Evolutionary conservation across 2,888 invertebrate genomes (phyloP).

Genomic region (Tortricodes alternella): DNA sequence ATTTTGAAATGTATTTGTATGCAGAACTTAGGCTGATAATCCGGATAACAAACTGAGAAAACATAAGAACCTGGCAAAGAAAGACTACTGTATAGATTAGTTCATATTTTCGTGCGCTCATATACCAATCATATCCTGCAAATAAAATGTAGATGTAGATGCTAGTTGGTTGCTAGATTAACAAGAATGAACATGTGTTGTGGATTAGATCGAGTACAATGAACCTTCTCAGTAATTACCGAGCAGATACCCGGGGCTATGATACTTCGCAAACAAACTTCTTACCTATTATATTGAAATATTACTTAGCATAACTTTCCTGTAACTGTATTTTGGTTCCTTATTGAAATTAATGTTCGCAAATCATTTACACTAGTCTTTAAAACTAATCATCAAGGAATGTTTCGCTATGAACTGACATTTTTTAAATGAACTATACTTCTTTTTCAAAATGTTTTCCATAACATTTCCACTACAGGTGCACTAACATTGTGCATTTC

Average conservation of each 20-base stretch:
- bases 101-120: neutral
- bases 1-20: too few species aligned
- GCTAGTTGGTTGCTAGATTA: constrained; percentile 41
- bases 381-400: too few species aligned
- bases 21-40: too few species aligned
- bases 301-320: constrained; percentile 24
- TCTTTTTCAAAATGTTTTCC: neutral
- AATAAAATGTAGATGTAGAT: constrained; percentile 24
- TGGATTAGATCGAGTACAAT: constrained; percentile 45
- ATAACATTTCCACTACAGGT: constrained; percentile 13
- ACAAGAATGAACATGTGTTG: constrained; percentile 48
- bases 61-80: too few species aligned
- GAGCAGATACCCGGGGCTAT: constrained; percentile 33
- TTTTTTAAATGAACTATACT: neutral
- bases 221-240: constrained; percentile 47
- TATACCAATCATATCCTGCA: neutral
- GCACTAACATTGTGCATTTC: constrained; percentile 1
- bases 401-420: too few species aligned
- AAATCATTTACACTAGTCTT: too few species aligned
- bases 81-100: too few species aligned
- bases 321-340: constrained; percentile 21
- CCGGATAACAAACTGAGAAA: too few species aligned
- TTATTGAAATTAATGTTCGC: too few species aligned
- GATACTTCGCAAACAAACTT: constrained; percentile 37
- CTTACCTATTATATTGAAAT: constrained; percentile 11